Evolutionary conservation across 2,888 invertebrate genomes (phyloP), one percentile per base, ranked within the genome.

Genomic region (Spatulosminthurus flaviceps): DNA sequence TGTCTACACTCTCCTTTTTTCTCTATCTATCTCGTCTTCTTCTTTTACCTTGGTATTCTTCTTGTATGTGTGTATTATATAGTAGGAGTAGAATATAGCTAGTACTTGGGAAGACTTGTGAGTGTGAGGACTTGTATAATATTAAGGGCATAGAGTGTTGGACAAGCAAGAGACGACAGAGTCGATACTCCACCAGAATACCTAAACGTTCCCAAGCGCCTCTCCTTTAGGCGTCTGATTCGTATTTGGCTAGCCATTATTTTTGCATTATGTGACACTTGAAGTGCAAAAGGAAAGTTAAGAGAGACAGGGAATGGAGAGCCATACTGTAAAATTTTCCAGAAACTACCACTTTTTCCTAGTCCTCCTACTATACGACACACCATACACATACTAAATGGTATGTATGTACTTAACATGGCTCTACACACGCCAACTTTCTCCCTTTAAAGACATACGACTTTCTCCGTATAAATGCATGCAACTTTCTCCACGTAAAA

Each of bases 191-290:
- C 43, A 43, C 24, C 69, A 77, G 77, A 77, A 77, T 77, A 77
- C 69, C n/a, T 51, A 77, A 77, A 70, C n/a, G 26, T 19, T 64
- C 16, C 51, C 9, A 74, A 60, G 29, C 42, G n/a, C 74, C 42
- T 19, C 41, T 41, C 66, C 75, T 28, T 26, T 60, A 26, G 34
- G 70, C 61, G 29, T 73, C 73, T 73, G 51, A 73, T 73, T 43
- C 64, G 22, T 66, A 75, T 75, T 75, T 61, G 64, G 70, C 70
- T 41, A 21, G 42, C 69, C 77, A 77, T 77, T 77, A 77, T 77
- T 77, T 77, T 77, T 77, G 70, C 77, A 77, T 77, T 77, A 77
- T 42, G 77, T 77, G 69, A 77, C 70, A 69, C 66, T 75, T 66
- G 72, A 41, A 72, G 51, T 72, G 43, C 72, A 41, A 26, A 72